Conservation (phyloP, 2,113 vertebrate genomes). For the Etheostoma spectabile region DNA sequence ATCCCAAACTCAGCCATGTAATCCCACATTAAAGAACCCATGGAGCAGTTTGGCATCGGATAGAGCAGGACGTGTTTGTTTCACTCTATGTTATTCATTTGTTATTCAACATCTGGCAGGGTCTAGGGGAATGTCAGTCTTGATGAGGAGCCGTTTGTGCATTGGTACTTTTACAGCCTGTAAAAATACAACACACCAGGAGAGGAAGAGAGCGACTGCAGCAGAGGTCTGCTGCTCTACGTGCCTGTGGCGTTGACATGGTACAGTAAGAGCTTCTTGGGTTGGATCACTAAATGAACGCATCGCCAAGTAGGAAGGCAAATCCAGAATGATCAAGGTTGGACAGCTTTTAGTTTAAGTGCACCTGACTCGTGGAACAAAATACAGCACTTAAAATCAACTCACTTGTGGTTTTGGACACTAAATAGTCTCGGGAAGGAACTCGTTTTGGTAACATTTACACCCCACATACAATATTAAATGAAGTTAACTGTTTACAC, state of each 20-base stretch:
- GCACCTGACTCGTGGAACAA: too few relatives aligned
- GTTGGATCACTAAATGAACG: neutral
- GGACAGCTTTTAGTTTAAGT: too few relatives aligned
- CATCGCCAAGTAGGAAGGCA: neutral
- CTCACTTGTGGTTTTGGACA: too few relatives aligned
- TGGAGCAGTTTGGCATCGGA: constrained; percentile 14
- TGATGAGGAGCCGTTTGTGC: constrained; percentile 49
- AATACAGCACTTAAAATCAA: too few relatives aligned
- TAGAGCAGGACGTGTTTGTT: constrained; percentile 35
- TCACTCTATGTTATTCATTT: constrained; percentile 48
- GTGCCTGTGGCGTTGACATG: neutral
- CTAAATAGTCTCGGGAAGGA: too few relatives aligned
- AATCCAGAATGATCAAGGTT: neutral
- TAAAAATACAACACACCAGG: constrained; percentile 49
- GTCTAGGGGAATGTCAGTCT: constrained; percentile 38
- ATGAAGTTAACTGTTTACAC: too few relatives aligned
- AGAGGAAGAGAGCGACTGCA: neutral
- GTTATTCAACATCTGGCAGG: constrained; percentile 58
- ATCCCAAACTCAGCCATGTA: constrained; percentile 26
- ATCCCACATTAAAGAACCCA: constrained; percentile 26
- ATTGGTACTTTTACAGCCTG: constrained; percentile 41
- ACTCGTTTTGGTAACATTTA: too few relatives aligned
- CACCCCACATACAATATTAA: too few relatives aligned
- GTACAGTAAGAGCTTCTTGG: neutral
- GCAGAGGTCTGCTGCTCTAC: constrained; percentile 5